Conservation (phyloP, 1,140 invertebrate species). For the Ptiloglossa arizonensis region DNA sequence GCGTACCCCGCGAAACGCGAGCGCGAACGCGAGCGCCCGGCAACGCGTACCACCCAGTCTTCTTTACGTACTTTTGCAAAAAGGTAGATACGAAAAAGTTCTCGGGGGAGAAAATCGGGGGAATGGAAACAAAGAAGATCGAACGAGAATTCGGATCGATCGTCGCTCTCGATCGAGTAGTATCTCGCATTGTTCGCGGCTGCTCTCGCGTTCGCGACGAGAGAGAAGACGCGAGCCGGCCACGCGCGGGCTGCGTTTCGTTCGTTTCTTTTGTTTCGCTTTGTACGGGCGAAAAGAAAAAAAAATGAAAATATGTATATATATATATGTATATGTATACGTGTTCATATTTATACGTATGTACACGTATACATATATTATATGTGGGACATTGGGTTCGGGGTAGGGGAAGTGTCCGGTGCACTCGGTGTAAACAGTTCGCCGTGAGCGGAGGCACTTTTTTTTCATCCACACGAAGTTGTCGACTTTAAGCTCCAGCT, state of each 20-base stretch:
- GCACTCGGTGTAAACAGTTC: constrained; percentile 37
- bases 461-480: constrained; percentile 32
- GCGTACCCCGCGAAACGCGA: not conserved
- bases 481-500: constrained; percentile 42
- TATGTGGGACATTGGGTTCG: too few relatives aligned
- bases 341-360: too few relatives aligned
- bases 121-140: constrained; percentile 14
- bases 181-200: too few relatives aligned
- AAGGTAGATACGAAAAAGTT: constrained; percentile 24
- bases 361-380: too few relatives aligned
- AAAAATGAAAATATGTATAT: too few relatives aligned
- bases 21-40: too few relatives aligned
- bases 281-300: constrained; percentile 7
- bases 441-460: constrained; percentile 32
- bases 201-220: too few relatives aligned
- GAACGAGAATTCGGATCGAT: not conserved
- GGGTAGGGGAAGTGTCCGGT: constrained; percentile 26
- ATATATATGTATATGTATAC: too few relatives aligned
- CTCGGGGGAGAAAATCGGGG: constrained; percentile 26
- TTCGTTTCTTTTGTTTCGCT: constrained; percentile 15
- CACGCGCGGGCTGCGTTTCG: too few relatives aligned
- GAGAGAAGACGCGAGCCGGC: too few relatives aligned
- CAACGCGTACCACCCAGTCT: constrained; percentile 31
- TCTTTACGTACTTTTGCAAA: constrained; percentile 33
- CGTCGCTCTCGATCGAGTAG: too few relatives aligned